These are phyloP conservation scores for Heliconius hewitsoni DNA, from an alignment of 1,140 invertebrate genomes.

Conservation along the genomic window DNA sequence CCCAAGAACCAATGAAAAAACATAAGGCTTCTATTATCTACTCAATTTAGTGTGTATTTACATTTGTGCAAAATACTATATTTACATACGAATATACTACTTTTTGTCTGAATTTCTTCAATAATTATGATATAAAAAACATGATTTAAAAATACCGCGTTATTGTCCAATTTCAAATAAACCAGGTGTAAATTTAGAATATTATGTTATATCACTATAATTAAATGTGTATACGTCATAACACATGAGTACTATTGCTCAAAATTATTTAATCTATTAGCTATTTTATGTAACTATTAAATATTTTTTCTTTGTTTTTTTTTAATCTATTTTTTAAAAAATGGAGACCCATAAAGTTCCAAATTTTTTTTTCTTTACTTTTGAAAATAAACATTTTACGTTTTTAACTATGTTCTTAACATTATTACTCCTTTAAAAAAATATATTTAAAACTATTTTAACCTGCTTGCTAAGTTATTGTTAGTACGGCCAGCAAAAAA, in stretches of 20 bases:
- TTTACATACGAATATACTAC: no score
- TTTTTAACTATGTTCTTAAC: not conserved
- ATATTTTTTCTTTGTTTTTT: constrained; percentile 31
- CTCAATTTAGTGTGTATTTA: constrained; percentile 28
- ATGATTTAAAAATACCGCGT: constrained; percentile 8
- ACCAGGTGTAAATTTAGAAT: not conserved
- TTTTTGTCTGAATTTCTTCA: no score
- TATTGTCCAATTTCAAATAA: constrained; percentile 24
- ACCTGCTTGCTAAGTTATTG: not conserved
- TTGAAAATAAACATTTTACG: constrained; percentile 2
- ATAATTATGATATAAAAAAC: constrained; percentile 7
- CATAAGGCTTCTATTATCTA: not conserved
- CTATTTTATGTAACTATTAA: not conserved
- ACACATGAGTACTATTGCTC: constrained; percentile 29
- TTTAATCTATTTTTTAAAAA: not conserved
- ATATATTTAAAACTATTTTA: not conserved
- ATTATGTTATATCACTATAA: not conserved
- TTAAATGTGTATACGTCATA: not conserved
- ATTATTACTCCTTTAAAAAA: not conserved
- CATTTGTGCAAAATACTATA: constrained; percentile 18
- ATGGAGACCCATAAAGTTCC: not conserved
- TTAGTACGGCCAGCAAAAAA: not conserved
- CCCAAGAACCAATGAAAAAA: no score
- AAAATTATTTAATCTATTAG: not conserved
- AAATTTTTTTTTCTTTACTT: not conserved